Evolutionary conservation across 2,113 vertebrate genomes (phyloP), one percentile per base, ranked within the genome.

Genomic region (Glaucomys volans): DNA sequence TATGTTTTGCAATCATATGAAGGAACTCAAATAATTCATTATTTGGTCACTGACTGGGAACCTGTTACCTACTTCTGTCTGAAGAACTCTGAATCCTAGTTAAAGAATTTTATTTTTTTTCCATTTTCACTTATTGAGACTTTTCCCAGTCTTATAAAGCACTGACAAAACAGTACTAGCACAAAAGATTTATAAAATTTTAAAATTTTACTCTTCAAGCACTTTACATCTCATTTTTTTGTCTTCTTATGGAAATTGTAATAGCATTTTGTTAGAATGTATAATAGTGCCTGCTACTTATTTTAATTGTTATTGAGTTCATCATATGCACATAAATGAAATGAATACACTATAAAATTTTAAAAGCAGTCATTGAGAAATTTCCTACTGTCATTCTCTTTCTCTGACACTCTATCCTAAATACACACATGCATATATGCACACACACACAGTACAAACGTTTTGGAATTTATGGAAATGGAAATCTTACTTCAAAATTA

Each of bases 401-500:
- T 2, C 0, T 77, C 37, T 67, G 22, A 28, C 6, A 37, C 1
- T 94, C 4, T 71, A 26, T 71, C 18, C 88, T 67, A 37, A 14
- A 42, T 12, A 72, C n/a, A 13, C 14, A 12, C 5, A 12, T 3
- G 7, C 3, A 42, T 4, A 52, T 32, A 79, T 37, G 74, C n/a
- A 86, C 57, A 69, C 18, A 24, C 20, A 81, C 35, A 86, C 7
- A 66, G 13, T 47, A 69, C 32, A 62, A 87, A 81, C 82, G 20
- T 17, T 84, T 95, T 81, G 11, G 5, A 35, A 79, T 59, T 84
- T 17, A 57, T n/a, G 14, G 26, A 85, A 80, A 90, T 84, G 1
- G 8, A 85, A 90, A 88, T 6, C 37, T n/a, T 84, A 52, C 93
- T 96, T 93, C 44, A 84, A 72, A 90, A 74, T 40, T 42, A 87